Evolutionary conservation across 2,888 invertebrate genomes (phyloP).

Genomic region (Plebejus melissa): DNA sequence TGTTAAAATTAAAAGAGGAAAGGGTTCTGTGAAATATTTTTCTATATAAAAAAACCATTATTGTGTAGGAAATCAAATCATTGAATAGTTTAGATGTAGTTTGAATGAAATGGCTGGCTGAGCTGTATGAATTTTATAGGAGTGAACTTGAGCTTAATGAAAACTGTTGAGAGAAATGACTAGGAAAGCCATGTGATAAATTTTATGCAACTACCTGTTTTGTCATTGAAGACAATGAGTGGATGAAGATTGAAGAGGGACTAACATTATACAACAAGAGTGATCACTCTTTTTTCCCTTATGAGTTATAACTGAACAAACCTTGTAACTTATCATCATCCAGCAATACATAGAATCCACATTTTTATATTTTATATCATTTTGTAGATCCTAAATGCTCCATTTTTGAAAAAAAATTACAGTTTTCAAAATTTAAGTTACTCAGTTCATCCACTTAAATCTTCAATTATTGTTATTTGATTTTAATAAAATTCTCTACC

Average conservation of each 20-base stretch:
- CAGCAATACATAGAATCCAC: too few relatives aligned
- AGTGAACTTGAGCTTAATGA: slow-evolving; percentile 2
- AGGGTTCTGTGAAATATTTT: slow-evolving; percentile 10
- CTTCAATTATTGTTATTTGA: not conserved
- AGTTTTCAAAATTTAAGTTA: too few relatives aligned
- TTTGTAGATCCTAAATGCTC: too few relatives aligned
- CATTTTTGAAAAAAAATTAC: not conserved
- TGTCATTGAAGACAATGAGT: too few relatives aligned
- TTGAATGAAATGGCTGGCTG: not conserved
- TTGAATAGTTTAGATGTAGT: not conserved
- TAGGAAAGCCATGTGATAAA: not conserved
- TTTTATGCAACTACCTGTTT: not conserved
- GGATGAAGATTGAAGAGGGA: too few relatives aligned
- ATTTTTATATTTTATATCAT: too few relatives aligned
- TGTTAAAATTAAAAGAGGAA: not conserved
- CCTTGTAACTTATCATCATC: too few relatives aligned
- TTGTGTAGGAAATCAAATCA: not conserved
- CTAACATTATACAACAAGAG: too few relatives aligned
- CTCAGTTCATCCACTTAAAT: too few relatives aligned
- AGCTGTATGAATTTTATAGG: not conserved
- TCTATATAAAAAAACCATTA: not conserved
- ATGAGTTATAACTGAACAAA: too few relatives aligned
- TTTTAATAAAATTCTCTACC: not conserved
- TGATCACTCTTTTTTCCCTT: too few relatives aligned
- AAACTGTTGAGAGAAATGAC: not conserved